These are phyloP conservation scores for Lepidurus arcticus DNA, from an alignment of 1,140 invertebrate species.

Conservation along the genomic window DNA sequence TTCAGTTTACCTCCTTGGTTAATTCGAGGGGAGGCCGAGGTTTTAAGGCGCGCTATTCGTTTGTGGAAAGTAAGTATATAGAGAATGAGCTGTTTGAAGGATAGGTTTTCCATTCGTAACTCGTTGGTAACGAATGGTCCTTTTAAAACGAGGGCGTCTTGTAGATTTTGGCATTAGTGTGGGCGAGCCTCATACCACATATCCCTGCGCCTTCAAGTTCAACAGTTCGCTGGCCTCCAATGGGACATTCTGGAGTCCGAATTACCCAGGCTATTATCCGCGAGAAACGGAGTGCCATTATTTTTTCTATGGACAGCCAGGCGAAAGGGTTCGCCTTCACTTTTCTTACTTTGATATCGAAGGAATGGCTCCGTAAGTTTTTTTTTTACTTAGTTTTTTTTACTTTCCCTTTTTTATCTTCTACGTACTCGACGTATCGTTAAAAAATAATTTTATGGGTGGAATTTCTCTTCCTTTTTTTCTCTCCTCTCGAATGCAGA, in stretches of 20 bases:
- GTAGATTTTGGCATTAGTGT: constrained; percentile 63
- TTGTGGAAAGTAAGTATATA: constrained; percentile 67
- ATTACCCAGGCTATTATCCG: constrained; percentile 87
- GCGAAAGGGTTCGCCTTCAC: constrained; percentile 75
- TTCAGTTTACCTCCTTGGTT: constrained; percentile 70
- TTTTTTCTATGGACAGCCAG: constrained; percentile 75
- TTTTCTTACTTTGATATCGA: constrained; percentile 89
- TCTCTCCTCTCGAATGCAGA: constrained; percentile 49
- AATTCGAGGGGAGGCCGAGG: constrained; percentile 67
- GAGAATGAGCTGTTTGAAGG: neutral
- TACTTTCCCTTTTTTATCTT: neutral
- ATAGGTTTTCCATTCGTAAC: neutral
- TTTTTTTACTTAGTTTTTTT: no score
- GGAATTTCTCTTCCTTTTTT: neutral
- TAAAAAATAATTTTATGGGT: neutral
- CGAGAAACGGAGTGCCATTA: constrained; percentile 90
- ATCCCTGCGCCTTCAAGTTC: constrained; percentile 65
- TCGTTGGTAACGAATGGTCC: constrained; percentile 15
- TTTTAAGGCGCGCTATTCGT: constrained; percentile 79
- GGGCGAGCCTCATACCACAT: constrained; percentile 62
- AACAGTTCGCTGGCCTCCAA: constrained; percentile 61
- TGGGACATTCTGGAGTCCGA: constrained; percentile 83
- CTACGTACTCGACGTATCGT: neutral
- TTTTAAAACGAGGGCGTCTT: constrained; percentile 28
- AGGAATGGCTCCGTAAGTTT: constrained; percentile 77